phyloP scores from a whole-genome alignment of 2,797 vertebrate genomes.

The Monodelphis domestica region DNA sequence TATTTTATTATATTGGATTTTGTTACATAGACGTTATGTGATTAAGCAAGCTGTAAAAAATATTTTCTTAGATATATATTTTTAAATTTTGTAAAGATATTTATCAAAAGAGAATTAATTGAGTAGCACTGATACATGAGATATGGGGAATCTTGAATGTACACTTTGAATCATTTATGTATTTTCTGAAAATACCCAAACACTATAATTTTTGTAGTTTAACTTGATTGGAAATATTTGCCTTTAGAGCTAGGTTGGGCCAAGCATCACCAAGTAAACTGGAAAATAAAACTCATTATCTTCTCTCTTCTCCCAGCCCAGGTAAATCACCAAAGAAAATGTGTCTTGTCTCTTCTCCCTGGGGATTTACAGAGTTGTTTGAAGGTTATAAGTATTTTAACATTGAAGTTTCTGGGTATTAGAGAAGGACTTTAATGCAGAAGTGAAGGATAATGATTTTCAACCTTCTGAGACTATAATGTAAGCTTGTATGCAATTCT shows the following conservation, averaged over 20 bases:
- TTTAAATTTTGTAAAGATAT: background rate
- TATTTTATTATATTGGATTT: background rate
- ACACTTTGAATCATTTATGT: background rate
- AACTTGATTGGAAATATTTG: background rate
- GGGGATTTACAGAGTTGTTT: background rate
- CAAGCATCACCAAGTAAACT: background rate
- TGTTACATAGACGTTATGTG: background rate
- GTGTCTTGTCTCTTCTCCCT: constrained; percentile 30
- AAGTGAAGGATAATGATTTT: constrained; percentile 30
- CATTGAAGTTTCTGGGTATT: constrained; percentile 4
- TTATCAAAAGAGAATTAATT: background rate
- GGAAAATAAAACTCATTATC: background rate
- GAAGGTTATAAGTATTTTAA: background rate
- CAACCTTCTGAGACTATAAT: background rate
- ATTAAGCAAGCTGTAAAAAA: background rate
- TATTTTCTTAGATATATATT: background rate
- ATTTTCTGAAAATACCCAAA: background rate
- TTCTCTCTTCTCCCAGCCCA: background rate
- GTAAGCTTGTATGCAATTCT: background rate
- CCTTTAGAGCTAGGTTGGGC: background rate
- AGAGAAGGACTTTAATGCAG: background rate
- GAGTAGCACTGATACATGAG: background rate
- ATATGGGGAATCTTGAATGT: background rate
- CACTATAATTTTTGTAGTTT: background rate
- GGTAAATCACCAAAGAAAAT: background rate